Evolutionary conservation across 1,140 invertebrate species (phyloP).

Genomic region (Delia radicum): DNA sequence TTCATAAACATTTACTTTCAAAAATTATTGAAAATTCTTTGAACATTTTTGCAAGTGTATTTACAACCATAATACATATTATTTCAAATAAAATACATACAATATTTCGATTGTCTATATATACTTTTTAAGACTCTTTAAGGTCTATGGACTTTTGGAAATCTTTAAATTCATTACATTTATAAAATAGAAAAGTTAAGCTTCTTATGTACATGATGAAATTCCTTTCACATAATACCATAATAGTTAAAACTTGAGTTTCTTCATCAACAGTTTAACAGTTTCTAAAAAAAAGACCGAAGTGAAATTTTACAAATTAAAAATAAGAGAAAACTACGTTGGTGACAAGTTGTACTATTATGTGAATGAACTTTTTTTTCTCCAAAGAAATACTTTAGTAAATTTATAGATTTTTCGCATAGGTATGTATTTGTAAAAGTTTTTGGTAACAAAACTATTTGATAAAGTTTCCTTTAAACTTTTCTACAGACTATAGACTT

Average conservation of each 20-base stretch:
- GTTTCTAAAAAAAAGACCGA: not conserved
- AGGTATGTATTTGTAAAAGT: not conserved
- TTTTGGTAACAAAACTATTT: not conserved
- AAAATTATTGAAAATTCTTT: not conserved
- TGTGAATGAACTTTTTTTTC: not conserved
- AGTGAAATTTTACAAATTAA: not conserved
- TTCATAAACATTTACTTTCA: no score
- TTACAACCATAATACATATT: not conserved
- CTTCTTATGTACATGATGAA: not conserved
- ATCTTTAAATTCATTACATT: constrained; percentile 9
- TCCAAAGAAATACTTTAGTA: not conserved
- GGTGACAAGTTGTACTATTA: constrained; percentile 11
- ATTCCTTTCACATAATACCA: not conserved
- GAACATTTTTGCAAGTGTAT: not conserved
- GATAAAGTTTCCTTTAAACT: not conserved
- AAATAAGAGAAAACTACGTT: not conserved
- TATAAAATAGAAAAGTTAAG: not conserved
- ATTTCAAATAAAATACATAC: not conserved
- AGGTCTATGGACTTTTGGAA: constrained; percentile 1
- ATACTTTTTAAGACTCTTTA: not conserved
- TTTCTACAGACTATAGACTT: not conserved
- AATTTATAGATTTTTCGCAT: constrained; percentile 5
- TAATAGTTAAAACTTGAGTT: not conserved
- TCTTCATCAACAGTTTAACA: constrained; percentile 17
- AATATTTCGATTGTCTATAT: not conserved